A percentile compares a stretch with the other conserved stretches of the same genome.
phyloP scores from a whole-genome alignment of 1,140 invertebrate genomes.

The Brachionus rotundiformis region DNA sequence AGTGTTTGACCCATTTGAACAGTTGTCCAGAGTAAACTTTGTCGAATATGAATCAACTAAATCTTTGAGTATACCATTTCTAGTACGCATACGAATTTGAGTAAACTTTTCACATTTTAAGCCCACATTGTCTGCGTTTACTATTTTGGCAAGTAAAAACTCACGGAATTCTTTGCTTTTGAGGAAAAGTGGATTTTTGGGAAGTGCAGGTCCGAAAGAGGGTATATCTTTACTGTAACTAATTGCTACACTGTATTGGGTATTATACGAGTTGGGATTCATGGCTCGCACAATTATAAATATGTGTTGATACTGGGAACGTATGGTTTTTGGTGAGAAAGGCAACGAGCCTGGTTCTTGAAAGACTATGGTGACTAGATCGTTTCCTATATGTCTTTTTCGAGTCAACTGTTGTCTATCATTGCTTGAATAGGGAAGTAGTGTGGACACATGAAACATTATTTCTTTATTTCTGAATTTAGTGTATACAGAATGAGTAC shows the following conservation, averaged over 20 bases:
- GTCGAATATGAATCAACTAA: constrained; percentile 82
- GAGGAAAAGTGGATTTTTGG: constrained; percentile 77
- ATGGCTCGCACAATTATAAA: constrained; percentile 87
- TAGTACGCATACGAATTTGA: constrained; percentile 90
- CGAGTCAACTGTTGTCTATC: constrained; percentile 75
- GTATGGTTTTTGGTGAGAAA: constrained; percentile 86
- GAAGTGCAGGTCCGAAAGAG: constrained; percentile 88
- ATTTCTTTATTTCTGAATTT: constrained; percentile 84
- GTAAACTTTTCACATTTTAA: constrained; percentile 93
- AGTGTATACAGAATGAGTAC: constrained; percentile 85
- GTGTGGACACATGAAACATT: constrained; percentile 92
- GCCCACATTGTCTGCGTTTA: constrained; percentile 95
- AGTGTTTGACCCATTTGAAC: constrained; percentile 67
- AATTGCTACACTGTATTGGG: constrained; percentile 82
- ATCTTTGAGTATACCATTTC: constrained; percentile 89
- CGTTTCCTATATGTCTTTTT: constrained; percentile 91
- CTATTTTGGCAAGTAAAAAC: constrained; percentile 88
- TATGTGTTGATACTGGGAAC: constrained; percentile 96
- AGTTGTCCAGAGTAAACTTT: constrained; percentile 77
- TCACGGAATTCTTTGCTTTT: constrained; percentile 87
- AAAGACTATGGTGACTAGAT: constrained; percentile 94
- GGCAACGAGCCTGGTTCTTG: constrained; percentile 74
- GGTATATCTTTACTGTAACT: constrained; percentile 91
- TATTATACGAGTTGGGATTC: constrained; percentile 84
- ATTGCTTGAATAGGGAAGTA: constrained; percentile 79